A percentile compares a stretch with the other conserved stretches of the same genome.
phyloP scores from a whole-genome alignment of 2,113 vertebrate species.

The Saccopteryx bilineata region DNA sequence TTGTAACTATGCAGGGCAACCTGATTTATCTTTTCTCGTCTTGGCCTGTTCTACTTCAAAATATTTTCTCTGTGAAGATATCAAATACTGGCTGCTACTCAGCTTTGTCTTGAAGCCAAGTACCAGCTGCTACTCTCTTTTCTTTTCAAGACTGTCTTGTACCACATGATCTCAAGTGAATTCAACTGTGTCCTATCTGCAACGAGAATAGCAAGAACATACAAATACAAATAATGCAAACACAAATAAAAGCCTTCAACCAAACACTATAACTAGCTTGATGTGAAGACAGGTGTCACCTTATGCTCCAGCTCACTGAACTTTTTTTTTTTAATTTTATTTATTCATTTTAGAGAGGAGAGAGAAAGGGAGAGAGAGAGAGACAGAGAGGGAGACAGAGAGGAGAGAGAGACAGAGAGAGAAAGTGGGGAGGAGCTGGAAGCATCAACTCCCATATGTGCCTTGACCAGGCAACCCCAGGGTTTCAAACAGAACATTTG shows the following conservation, averaged over 20 bases:
- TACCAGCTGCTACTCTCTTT: not conserved
- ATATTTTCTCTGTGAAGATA: conserved; percentile 34
- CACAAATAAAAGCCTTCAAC: not conserved
- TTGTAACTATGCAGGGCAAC: not conserved
- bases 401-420: too few species aligned
- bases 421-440: too few species aligned
- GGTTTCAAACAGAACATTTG: too few species aligned
- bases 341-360: too few species aligned
- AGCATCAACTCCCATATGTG: too few species aligned
- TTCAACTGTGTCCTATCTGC: not conserved
- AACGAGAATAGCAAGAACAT: not conserved
- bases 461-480: too few species aligned
- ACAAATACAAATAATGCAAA: not conserved
- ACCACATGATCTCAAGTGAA: not conserved
- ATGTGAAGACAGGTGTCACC: not conserved
- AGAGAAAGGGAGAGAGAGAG: too few species aligned
- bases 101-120: not conserved
- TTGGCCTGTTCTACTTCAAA: conserved; percentile 22
- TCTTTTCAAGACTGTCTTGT: not conserved
- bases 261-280: not conserved
- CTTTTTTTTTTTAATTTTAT: too few species aligned
- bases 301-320: not conserved
- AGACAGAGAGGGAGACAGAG: too few species aligned
- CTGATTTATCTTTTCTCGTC: not conserved
- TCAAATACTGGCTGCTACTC: not conserved